Percentiles rank a stretch among this genome's conserved stretches.
Evolutionary conservation across 1,140 invertebrate species (phyloP).

Genomic region (Drosophila melanica): DNA sequence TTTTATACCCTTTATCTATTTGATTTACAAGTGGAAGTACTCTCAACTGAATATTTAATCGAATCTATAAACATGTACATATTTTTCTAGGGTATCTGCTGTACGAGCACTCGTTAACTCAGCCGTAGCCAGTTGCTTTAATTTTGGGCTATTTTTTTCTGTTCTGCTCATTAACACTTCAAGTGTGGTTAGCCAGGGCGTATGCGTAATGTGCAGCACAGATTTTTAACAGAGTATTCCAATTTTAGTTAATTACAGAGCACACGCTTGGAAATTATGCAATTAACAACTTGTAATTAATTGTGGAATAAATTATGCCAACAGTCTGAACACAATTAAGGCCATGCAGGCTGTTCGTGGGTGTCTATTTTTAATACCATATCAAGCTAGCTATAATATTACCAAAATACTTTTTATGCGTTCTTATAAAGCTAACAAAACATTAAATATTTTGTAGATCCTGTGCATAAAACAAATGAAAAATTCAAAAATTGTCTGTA

Average conservation of each 20-base stretch:
- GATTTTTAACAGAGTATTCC: conserved; percentile 2
- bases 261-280: not conserved
- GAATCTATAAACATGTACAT: too few relatives aligned
- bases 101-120: conserved; percentile 2
- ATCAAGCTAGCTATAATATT: too few relatives aligned
- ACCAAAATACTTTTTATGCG: too few relatives aligned
- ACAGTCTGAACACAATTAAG: too few relatives aligned
- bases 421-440: too few relatives aligned
- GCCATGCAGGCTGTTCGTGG: too few relatives aligned
- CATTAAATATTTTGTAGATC: not conserved
- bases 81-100: not conserved
- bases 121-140: conserved; percentile 17
- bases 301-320: too few relatives aligned
- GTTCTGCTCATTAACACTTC: conserved; percentile 41
- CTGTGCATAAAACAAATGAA: conserved; percentile 13
- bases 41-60: too few relatives aligned
- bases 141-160: conserved; percentile 6
- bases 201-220: conserved; percentile 24
- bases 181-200: conserved; percentile 32
- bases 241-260: conserved; percentile 2
- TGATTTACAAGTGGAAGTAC: conserved; percentile 8
- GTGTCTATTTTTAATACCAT: too few relatives aligned
- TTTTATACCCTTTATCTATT: not conserved
- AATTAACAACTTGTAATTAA: not conserved
- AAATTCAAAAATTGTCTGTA: conserved; percentile 10